Base-by-base conservation (phyloP, 2,113 vertebrate genomes). In the Nycticebus coucang region DNA sequence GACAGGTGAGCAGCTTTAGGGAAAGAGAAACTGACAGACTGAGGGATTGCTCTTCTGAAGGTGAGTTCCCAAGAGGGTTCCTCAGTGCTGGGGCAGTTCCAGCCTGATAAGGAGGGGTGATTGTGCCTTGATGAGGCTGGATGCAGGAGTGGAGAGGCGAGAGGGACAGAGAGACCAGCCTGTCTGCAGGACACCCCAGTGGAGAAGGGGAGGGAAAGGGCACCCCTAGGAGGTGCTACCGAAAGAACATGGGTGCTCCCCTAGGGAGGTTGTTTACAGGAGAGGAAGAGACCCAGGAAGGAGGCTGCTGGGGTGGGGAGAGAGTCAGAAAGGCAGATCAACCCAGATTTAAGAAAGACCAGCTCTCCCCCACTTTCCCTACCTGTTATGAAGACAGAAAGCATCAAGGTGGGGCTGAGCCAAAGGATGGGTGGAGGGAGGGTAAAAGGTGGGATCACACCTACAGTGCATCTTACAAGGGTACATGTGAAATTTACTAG, bases 1-100 rank as follows among this genome's bases (percentile, higher is more conserved):
- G 37, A 55, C 74, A 59, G 71, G 87, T 77, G 79, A 93, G 89
- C 41, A 4, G 8, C 41, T 2, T 21, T 2, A 86, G 45, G 0
- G 86, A 96, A 96, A 94, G 74, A 57, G 96, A 96, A 97, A 95
- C 59, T 26, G 53, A 33, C 6, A 1, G 45, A 22, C 5, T 35
- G 7, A 1, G 21, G 7, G 22, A 1, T 66, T 14, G 30, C 66
- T 35, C 66, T 15, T 1, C 3, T 14, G 17, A 35, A 74, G 35
- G n/a, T 59, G 71, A 55, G 22, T 15, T 26, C 59, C 2, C 17
- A 8, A 24, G 35, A 28, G 14, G 45, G 26, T 3, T 7, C 2
- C 15, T 26, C 21, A 4, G 19, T 0, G 3, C 17, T 7, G 24
- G 35, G 53, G 57, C 89, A 37, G 66, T 18, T 26, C 1, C 5